Conservation (phyloP, 2,113 vertebrate genomes). For the Bagarius yarrelli region DNA sequence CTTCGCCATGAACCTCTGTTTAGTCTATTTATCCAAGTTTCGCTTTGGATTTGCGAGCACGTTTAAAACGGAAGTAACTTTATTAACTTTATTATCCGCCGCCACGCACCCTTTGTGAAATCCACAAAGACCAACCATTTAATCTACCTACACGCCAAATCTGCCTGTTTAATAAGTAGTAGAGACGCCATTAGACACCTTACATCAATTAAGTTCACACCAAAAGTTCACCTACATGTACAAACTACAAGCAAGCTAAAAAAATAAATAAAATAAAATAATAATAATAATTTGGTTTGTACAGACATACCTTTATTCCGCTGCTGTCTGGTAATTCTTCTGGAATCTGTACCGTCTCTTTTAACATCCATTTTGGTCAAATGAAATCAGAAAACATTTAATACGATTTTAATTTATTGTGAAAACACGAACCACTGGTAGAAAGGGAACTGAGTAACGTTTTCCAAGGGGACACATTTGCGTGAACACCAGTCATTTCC, state of each 20-base stretch:
- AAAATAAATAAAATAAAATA: not conserved
- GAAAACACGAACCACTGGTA: not conserved
- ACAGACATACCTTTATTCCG: conserved; percentile 27
- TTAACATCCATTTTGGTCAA: conserved; percentile 36
- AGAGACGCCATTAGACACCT: no score
- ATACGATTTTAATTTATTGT: conserved; percentile 4
- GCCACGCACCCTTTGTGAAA: not conserved
- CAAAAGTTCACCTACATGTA: not conserved
- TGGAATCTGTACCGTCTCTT: not conserved
- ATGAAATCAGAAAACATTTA: not conserved
- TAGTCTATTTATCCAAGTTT: not conserved
- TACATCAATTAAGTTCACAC: not conserved
- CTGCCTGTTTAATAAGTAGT: not conserved
- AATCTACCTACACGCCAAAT: not conserved
- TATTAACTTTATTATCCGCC: not conserved
- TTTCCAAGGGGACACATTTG: conserved; percentile 11
- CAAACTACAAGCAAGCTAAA: not conserved
- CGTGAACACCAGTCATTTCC: conserved; percentile 29
- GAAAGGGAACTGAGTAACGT: not conserved
- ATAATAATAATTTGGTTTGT: not conserved
- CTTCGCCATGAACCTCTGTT: not conserved
- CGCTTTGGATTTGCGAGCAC: no score
- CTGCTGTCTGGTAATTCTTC: conserved; percentile 19
- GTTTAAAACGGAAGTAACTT: conserved; percentile 22
- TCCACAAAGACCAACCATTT: not conserved